Percentiles rank a stretch among this genome's conserved stretches.
phyloP scores from a whole-genome alignment of 2,888 invertebrate genomes.

The Zhuqinia jingwanae region DNA sequence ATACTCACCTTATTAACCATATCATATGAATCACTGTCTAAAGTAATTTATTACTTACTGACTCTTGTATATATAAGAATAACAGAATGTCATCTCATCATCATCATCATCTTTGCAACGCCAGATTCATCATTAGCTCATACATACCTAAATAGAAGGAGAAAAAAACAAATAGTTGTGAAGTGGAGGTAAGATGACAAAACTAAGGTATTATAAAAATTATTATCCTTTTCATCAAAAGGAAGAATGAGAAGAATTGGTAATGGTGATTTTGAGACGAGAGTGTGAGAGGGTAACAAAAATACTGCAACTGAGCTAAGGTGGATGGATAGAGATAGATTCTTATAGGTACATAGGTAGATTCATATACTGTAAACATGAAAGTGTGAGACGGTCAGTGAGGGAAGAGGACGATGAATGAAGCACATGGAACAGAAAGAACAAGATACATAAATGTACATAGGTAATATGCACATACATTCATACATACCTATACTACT shows the following conservation, averaged over 20 bases:
- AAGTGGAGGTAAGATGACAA: neutral
- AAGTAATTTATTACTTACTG: neutral
- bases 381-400: neutral
- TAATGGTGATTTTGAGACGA: neutral
- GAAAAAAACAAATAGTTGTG: neutral
- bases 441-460: no score
- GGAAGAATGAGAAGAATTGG: neutral
- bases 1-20: slow-evolving; percentile 28
- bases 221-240: neutral
- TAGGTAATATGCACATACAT: no score
- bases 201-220: neutral
- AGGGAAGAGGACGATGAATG: neutral
- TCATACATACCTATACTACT: no score
- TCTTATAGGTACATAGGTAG: no score
- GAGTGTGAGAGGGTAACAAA: no score
- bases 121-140: neutral
- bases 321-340: no score
- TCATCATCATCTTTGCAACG: neutral
- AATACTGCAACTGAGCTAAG: no score
- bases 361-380: no score
- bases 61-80: neutral
- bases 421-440: slow-evolving; percentile 28
- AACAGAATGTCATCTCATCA: neutral
- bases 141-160: no score
- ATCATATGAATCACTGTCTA: neutral